Evolutionary conservation across 2,888 invertebrate species (phyloP), one percentile per base, ranked within the genome.

Genomic region (Oscheius sp.): DNA sequence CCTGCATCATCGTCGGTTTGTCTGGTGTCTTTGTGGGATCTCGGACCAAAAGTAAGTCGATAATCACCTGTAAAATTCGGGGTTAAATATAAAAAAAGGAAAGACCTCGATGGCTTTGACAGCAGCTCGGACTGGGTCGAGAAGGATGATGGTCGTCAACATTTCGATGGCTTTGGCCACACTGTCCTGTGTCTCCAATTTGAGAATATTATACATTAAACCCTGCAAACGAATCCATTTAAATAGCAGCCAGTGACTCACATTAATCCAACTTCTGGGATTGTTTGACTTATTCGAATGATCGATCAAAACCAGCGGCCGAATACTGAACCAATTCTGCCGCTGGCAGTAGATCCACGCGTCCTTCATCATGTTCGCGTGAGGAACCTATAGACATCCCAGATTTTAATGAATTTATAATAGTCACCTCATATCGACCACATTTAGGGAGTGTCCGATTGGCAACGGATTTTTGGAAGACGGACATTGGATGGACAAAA

Each of bases 291-390:
- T 59, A 45, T 71, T 71, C 23, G 18, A 29, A 35, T 63, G 71
- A 35, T 71, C 71, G 18, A 71, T 53, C 35, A 71, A 53, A 21
- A 23, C 41, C 18, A 71, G 49, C 27, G 71, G 27, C 13, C 41
- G 49, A 13, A 59, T 45, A 27, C 59, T 63, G 41, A 61, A 71
- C 61, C 61, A 71, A 27, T 71, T 71, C 49, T 71, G 71, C n/a
- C 71, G 71, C 21, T 61, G 63, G 18, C 59, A 45, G 43, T 71
- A 63, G 21, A 71, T 52, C 71, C 71, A 71, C 13, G 18, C 61
- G 56, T 71, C 71, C 35, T 71, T 71, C 61, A 71, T 43, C 21
- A 61, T 46, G 29, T 71, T 71, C 52, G 41, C 27, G 23, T 35
- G 27, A 12, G 71, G 70, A 2, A 70, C 43, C 70, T 70, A n/a